Evolutionary conservation across 2,113 vertebrate species (phyloP), one percentile per base, ranked within the genome.

Genomic region (Probosciger aterrimus): DNA sequence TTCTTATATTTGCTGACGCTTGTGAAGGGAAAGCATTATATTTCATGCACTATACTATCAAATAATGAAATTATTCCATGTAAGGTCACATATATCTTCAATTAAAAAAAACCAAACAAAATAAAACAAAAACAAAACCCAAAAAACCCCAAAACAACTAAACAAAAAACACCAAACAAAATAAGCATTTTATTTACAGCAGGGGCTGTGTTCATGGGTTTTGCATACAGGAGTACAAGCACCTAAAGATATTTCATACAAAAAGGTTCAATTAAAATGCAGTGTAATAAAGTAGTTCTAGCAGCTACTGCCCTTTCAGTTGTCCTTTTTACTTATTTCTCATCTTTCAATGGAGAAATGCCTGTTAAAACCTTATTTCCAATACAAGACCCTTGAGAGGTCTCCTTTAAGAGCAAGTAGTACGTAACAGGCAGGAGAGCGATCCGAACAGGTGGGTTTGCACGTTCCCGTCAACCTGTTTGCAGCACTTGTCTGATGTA

Each of bases 391-490:
- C 3, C 2, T 9, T 53, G 8, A 31, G 17, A 67, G 30, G 19
- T 30, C 35, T 67, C 49, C 63, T 33, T 33, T 82, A 30, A 63
- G 57, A 71, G 43, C 41, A 41, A 22, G 46, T 15, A 88, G 31
- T 27, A 43, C 13, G 41, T 73, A 46, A 41, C n/a, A 59, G 31
- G 37, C 31, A 18, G 19, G 49, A 50, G 35, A 52, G 13, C 2
- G 35, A 39, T 43, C 30, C 2, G 1, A 8, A 22, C 4, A 14
- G 10, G n/a, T 78, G 81, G 31, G 11, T 70, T 65, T 59, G 59
- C 28, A 3, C 0, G 0, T 43, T 67, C 11, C 60, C 46, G 59
- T 28, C 43, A 44, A 2, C 46, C 46, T 37, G 15, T 43, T 25
- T 43, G 55, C 63, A 70, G 50, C 39, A n/a, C 14, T 19, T 33